Evolutionary conservation across 2,888 invertebrate species (phyloP).

Genomic region (Tenthredo amoena): DNA sequence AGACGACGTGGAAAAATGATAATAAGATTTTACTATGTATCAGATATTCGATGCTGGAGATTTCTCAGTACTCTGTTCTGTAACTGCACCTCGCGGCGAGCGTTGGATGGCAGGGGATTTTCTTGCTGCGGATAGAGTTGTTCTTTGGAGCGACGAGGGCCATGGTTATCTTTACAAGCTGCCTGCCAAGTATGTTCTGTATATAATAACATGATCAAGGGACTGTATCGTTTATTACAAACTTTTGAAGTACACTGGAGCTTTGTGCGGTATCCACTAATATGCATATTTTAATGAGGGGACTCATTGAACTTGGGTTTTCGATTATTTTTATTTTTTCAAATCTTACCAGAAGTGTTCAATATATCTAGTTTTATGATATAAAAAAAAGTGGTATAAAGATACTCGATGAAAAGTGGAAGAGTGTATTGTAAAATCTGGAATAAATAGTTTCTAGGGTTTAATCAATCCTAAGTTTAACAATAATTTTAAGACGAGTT

Average conservation of each 20-base stretch:
- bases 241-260: neutral
- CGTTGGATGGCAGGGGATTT: conserved; percentile 98
- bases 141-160: conserved; percentile 98
- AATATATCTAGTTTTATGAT: neutral
- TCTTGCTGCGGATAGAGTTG: conserved; percentile 92
- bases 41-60: conserved; percentile 92
- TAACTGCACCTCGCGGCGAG: conserved; percentile 92
- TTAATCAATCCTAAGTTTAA: neutral
- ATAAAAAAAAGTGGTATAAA: neutral
- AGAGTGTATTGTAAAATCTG: conserved; percentile 47
- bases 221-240: neutral
- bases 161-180: conserved; percentile 97
- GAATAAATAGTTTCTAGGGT: neutral
- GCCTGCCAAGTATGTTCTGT: conserved; percentile 92
- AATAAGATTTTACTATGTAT: conserved; percentile 27
- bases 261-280: conserved; percentile 2
- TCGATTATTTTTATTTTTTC: conserved; percentile 5
- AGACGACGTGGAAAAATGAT: neutral
- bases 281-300: neutral
- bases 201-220: neutral
- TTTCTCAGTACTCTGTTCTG: conserved; percentile 96
- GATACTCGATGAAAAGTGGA: neutral
- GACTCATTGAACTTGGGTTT: conserved; percentile 30
- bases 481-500: neutral
- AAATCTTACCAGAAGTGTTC: neutral